Conservation (phyloP, 2,113 vertebrate species). For the Megalops atlanticus region DNA sequence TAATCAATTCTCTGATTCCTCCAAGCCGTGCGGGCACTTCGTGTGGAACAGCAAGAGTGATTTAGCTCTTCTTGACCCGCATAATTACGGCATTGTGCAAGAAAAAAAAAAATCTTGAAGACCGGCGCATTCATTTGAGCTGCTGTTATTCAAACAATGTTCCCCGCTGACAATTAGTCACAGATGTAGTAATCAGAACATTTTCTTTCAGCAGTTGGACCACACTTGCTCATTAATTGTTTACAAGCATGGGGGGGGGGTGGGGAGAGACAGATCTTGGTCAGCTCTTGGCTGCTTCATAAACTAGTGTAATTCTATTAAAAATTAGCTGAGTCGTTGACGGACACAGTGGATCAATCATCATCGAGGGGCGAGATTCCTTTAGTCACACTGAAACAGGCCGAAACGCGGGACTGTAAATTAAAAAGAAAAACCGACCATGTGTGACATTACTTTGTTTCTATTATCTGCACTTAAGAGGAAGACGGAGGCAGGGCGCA, state of each 20-base stretch:
- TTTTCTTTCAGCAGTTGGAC: slow-evolving; percentile 5
- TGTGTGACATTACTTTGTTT: slow-evolving; percentile 8
- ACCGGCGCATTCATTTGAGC: slow-evolving; percentile 24
- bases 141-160: slow-evolving; percentile 33
- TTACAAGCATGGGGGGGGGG: neutral
- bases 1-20: slow-evolving; percentile 12
- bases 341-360: neutral
- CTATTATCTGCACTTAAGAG: neutral
- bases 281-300: slow-evolving; percentile 9
- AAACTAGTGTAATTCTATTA: slow-evolving; percentile 30
- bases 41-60: slow-evolving; percentile 1
- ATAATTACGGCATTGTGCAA: slow-evolving; percentile 23
- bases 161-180: slow-evolving; percentile 32
- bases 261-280: neutral
- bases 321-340: slow-evolving; percentile 24
- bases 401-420: neutral
- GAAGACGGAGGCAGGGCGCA: neutral
- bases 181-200: slow-evolving; percentile 34
- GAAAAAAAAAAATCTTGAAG: slow-evolving; percentile 15
- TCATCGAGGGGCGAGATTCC: neutral
- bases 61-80: slow-evolving; percentile 26
- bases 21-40: neutral
- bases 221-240: slow-evolving; percentile 23
- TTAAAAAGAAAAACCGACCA: slow-evolving; percentile 6
- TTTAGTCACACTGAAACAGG: neutral